These are phyloP conservation scores for Lampropteryx suffumata DNA, from an alignment of 2,888 invertebrate species.

Conservation along the genomic window DNA sequence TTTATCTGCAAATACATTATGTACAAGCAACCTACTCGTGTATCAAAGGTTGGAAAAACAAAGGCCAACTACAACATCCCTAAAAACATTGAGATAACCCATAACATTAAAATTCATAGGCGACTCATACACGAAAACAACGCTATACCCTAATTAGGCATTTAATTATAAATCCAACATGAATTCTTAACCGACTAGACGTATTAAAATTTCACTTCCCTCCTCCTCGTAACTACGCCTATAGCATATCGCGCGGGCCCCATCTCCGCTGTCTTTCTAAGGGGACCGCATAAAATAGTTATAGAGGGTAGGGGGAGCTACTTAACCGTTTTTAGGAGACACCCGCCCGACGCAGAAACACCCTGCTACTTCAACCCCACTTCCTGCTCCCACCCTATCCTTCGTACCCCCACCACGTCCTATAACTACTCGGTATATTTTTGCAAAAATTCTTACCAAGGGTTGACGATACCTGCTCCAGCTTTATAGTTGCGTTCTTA, in stretches of 20 bases:
- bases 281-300: conserved; percentile 83
- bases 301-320: conserved; percentile 79
- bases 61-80: conserved; percentile 35
- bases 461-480: conserved; percentile 74
- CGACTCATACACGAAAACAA: conserved; percentile 59
- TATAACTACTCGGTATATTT: conserved; percentile 80
- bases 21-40: no score
- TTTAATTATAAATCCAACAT: conserved; percentile 80
- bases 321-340: conserved; percentile 83
- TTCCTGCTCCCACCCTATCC: conserved; percentile 68
- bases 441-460: conserved; percentile 78
- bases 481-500: conserved; percentile 64
- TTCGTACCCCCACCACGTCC: conserved; percentile 48
- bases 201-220: conserved; percentile 81
- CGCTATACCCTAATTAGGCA: conserved; percentile 74
- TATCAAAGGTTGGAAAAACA: conserved; percentile 4
- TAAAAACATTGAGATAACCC: conserved; percentile 41
- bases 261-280: conserved; percentile 81
- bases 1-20: no score
- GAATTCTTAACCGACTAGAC: conserved; percentile 80
- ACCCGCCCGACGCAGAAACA: conserved; percentile 73
- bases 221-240: conserved; percentile 62
- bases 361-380: conserved; percentile 73
- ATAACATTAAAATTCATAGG: conserved; percentile 60
- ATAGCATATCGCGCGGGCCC: conserved; percentile 70